Conservation (phyloP, 2,797 vertebrate species). For the Alfaro cultratus region DNA sequence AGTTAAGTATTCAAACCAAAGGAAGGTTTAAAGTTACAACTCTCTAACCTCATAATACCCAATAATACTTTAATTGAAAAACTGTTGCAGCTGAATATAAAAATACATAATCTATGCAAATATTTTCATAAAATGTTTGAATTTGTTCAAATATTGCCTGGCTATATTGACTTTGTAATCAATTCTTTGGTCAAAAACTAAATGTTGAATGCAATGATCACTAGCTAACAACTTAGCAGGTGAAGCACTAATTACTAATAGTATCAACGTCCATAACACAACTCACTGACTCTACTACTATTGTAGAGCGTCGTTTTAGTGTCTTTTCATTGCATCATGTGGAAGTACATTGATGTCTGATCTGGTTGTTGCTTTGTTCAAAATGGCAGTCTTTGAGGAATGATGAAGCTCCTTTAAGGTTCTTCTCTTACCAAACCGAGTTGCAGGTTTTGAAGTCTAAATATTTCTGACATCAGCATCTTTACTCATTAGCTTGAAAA, state of each 20-base stretch:
- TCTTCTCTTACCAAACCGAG: not conserved
- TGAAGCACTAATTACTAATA: not conserved
- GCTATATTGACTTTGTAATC: not conserved
- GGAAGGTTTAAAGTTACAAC: not conserved
- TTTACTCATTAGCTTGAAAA: not conserved
- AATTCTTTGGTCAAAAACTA: not conserved
- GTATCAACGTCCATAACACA: not conserved
- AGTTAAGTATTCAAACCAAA: no score
- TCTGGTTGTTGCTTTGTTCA: not conserved
- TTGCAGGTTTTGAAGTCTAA: not conserved
- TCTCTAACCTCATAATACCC: not conserved
- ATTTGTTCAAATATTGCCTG: not conserved
- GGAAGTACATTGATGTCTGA: not conserved
- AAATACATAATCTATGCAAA: not conserved
- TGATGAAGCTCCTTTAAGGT: not conserved
- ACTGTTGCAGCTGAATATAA: not conserved
- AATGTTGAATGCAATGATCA: not conserved
- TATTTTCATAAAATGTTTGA: not conserved
- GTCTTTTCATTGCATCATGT: not conserved
- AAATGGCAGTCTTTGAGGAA: not conserved
- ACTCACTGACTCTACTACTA: not conserved
- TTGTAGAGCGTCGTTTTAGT: not conserved
- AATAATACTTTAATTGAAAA: not conserved
- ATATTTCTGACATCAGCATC: not conserved
- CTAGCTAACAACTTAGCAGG: not conserved